Evolutionary conservation across 2,888 invertebrate species (phyloP), one percentile per base, ranked within the genome.

Genomic region (Anarsia innoxiella): DNA sequence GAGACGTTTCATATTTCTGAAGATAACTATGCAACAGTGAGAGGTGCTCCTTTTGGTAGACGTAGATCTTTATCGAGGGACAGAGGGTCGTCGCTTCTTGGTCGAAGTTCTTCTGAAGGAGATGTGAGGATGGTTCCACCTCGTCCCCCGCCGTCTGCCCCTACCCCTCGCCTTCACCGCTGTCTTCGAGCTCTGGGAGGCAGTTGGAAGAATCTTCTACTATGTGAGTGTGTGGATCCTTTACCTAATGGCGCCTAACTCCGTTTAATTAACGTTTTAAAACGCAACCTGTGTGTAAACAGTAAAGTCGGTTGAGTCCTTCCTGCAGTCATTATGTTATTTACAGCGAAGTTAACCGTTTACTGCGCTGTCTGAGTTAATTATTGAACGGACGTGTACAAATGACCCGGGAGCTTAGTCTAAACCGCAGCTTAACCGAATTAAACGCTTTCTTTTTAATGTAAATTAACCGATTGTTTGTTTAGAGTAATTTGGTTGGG

Each of bases 151-250:
- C 74, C 75, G 1, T 55, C 72, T 10, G 70, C 78, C 23, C 84
- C 86, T 40, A 57, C 75, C 2, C 83, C 87, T 31, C 80, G 87
- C 15, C 71, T 88, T 49, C 90, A 90, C 71, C 90, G 90, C 69
- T 92, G 91, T 69, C 89, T 92, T 49, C 89, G 89, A 54, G 91
- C 89, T 44, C 88, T 92, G 55, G 91, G 91, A 63, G 92, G 92
- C 49, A 91, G 91, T 78, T 92, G 92, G 92, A 91, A 89, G 79
- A 93, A 92, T 78, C 88, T 92, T 49, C 84, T 92, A 64, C 88
- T 90, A 86, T 87, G 92, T 92, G 89, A 92, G 92, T 90, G 10
- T 32, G 16, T 32, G n/a, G 13, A 19, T 5, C 19, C n/a, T 9
- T 25, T 25, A 3, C 25, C 8, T 25, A 25, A 25, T n/a, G 8